Percentiles rank a stretch among this genome's conserved stretches.
Conservation (phyloP, 2,888 invertebrate genomes). For the Lymantria monacha region DNA sequence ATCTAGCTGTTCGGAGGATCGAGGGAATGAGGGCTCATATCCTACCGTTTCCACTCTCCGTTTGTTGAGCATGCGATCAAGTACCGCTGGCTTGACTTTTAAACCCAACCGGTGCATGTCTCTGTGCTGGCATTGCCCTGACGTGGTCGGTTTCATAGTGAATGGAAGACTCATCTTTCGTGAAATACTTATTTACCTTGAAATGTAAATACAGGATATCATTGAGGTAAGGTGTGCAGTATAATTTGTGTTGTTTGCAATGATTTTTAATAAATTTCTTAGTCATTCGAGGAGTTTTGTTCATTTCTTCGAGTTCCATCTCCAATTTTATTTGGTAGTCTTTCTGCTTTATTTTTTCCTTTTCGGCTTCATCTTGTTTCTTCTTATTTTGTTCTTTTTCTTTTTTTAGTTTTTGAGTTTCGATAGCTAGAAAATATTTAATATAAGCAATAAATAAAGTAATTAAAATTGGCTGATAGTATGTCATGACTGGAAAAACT, state of each 20-base stretch:
- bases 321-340: slow-evolving; percentile 58
- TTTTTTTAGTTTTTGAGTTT: slow-evolving; percentile 25
- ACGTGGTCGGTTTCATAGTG: no score
- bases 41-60: no score
- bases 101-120: no score
- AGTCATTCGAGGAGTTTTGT: slow-evolving; percentile 85
- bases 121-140: no score
- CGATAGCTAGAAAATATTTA: slow-evolving; percentile 10
- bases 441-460: background rate
- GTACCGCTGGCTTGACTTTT: no score
- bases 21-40: no score
- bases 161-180: no score
- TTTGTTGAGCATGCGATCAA: no score
- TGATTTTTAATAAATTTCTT: slow-evolving; percentile 89
- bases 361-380: slow-evolving; percentile 47
- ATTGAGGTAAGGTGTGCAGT: slow-evolving; percentile 93
- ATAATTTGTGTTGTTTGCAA: slow-evolving; percentile 92
- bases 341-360: slow-evolving; percentile 47
- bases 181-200: slow-evolving; percentile 84
- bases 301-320: slow-evolving; percentile 63
- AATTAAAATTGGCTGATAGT: no score
- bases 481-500: no score
- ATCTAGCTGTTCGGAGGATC: no score
- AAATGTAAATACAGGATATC: slow-evolving; percentile 97
- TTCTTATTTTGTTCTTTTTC: slow-evolving; percentile 39